These are phyloP conservation scores for Coenonympha arcania DNA, from an alignment of 2,888 invertebrate genomes.

Conservation along the genomic window DNA sequence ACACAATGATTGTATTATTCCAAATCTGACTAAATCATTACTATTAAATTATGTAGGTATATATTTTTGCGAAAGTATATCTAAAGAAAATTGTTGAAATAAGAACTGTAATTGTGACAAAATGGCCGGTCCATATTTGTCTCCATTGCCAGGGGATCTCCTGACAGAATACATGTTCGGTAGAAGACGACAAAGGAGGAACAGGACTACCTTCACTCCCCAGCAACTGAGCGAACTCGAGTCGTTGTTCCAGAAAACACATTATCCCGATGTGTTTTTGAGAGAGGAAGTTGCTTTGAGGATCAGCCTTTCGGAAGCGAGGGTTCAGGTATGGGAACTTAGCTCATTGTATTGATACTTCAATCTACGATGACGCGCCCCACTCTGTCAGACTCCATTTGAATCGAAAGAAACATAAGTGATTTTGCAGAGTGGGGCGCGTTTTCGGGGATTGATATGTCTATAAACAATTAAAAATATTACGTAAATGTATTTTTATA, in stretches of 20 bases:
- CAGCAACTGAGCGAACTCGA: slow-evolving; percentile 94
- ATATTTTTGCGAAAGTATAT: not conserved
- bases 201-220: slow-evolving; percentile 94
- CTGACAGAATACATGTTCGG: slow-evolving; percentile 95
- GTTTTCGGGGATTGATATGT: no score
- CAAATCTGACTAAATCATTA: not conserved
- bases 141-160: slow-evolving; percentile 89
- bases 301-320: slow-evolving; percentile 92
- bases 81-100: not conserved
- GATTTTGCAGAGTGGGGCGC: no score
- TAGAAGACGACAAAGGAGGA: slow-evolving; percentile 87
- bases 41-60: not conserved
- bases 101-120: slow-evolving; percentile 2
- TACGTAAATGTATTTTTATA: no score
- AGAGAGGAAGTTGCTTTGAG: slow-evolving; percentile 93
- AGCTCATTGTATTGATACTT: not conserved
- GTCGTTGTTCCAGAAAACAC: slow-evolving; percentile 93
- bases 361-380: no score
- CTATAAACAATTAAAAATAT: no score
- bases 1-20: no score
- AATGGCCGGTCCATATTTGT: slow-evolving; percentile 91
- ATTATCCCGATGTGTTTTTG: slow-evolving; percentile 92
- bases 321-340: slow-evolving; percentile 81
- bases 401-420: no score
- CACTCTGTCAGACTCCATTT: no score